These are phyloP conservation scores for Mya arenaria DNA, from an alignment of 1,140 invertebrate species.

Conservation along the genomic window DNA sequence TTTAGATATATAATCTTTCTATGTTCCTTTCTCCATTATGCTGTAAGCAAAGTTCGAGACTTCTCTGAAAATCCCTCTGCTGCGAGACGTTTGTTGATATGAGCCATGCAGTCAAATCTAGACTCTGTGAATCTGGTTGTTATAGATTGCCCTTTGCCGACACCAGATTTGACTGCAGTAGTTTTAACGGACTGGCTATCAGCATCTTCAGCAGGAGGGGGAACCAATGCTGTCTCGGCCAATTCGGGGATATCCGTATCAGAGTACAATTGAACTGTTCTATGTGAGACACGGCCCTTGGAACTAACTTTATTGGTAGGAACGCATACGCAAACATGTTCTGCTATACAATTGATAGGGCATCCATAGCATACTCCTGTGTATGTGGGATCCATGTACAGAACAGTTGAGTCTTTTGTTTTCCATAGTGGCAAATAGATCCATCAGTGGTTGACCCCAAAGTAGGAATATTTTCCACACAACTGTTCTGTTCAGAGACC, in stretches of 20 bases:
- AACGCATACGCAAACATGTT: slow-evolving; percentile 42
- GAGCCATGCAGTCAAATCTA: slow-evolving; percentile 27
- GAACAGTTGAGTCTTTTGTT: slow-evolving; percentile 20
- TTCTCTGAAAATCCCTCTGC: slow-evolving; percentile 19
- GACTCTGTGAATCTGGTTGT: neutral
- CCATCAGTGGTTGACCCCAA: slow-evolving; percentile 43
- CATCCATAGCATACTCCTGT: slow-evolving; percentile 11
- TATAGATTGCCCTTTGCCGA: neutral
- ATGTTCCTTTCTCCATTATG: slow-evolving; percentile 8
- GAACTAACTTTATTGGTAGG: slow-evolving; percentile 13
- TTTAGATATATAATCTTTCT: slow-evolving; percentile 12
- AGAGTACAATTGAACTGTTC: slow-evolving; percentile 24
- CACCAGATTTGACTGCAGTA: neutral
- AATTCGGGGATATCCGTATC: slow-evolving; percentile 35
- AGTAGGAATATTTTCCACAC: slow-evolving; percentile 13
- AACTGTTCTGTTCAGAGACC: slow-evolving; percentile 45
- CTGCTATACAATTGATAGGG: neutral
- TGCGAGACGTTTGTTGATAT: slow-evolving; percentile 38
- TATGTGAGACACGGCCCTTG: neutral
- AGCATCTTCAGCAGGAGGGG: neutral
- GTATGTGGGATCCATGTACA: slow-evolving; percentile 13
- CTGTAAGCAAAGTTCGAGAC: neutral
- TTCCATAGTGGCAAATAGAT: slow-evolving; percentile 42
- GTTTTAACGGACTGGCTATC: slow-evolving; percentile 12
- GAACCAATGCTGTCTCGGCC: slow-evolving; percentile 32